Base-by-base conservation (phyloP, 2,888 invertebrate genomes). In the Cylloceria caligata region DNA sequence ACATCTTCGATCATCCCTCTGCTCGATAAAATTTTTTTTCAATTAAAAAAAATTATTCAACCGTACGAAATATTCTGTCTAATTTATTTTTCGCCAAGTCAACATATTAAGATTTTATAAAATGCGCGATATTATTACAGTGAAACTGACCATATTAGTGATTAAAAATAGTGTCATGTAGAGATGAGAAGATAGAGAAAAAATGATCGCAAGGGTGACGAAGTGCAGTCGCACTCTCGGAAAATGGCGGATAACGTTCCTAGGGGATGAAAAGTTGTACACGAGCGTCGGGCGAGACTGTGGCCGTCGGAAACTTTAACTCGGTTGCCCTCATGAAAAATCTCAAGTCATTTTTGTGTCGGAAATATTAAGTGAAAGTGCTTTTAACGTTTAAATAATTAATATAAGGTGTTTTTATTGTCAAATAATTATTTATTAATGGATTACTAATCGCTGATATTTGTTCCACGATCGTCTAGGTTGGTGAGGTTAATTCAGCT, bases 261-360 rank as follows among this genome's bases (percentile, higher is more conserved):
- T 67, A 60, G 75, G 75, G 55, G 62, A 75, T 57, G 69, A 57
- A 80, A 75, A 65, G 39, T 39, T 65, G n/a, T 68, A 27, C 55
- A 16, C 19, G 16, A n/a, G 27, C 34, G n/a, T 68, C 30, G 34
- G 13, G 45, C 34, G 60, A 34, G 24, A 16, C 45, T 27, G 7
- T 16, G 27, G 64, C 81, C 77, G 78, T 69, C 81, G 81, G 67
- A 62, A 64, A 36, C 52, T 64, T 64, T 16, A 27, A 57, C 39
- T 9, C 71, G 16, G 24, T 45, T 27, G 3, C 2, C 9, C 34
- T 19, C 4, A 19, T 45, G 60, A 60, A 45, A 45, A 13, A 45
- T 72, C 5, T 21, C 1, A 34, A 71, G 6, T 24, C 27, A 27
- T 57, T 42, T 34, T 9, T 55, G 55, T 4, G 42, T 19, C 11